Evolutionary conservation across 2,113 vertebrate species (phyloP), one percentile per base, ranked within the genome.

Genomic region (Carassius carassius): DNA sequence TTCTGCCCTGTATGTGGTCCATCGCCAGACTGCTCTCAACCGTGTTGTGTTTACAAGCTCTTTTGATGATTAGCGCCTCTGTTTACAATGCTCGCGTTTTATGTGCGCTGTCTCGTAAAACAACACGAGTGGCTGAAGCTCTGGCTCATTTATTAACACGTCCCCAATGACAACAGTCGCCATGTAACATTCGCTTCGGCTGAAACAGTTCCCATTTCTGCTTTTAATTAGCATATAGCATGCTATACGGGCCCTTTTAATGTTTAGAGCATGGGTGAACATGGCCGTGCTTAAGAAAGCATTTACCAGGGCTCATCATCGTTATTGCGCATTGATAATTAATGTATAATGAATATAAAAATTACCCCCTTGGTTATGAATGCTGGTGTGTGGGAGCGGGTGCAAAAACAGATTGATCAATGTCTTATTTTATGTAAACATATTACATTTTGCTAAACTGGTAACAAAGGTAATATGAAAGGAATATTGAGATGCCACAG

Each of bases 1-100:
- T 79, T 79, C 35, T 77, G n/a, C 9, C 21, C 67, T 54, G 60
- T 21, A 60, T 51, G 63, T 70, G 67, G 70, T 86, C 84, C 88
- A 86, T 92, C 89, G 91, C 93, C 92, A 92, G 93, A 91, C 92
- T 91, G 88, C 90, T 92, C 91, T 90, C 41, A 67, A 89, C 90
- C 90, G 90, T 91, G 93, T 78, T 90, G 90, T 91, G 90, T 94
- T 94, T 94, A 95, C 92, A 93, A 93, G 93, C 92, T 92, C 91
- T 91, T 91, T 91, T 88, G 89, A 92, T 88, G 63, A 93, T 94
- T 94, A 94, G 91, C 92, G 51, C 90, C 90, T 91, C 91, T 92
- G 94, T 94, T 94, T 94, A 95, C 93, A 92, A 90, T 91, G 89
- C 88, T 89, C 84, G 88, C 89, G 90, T 94, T 94, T 95, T 94